Conservation (phyloP, 2,888 invertebrate species). For the Melinaea marsaeus region DNA sequence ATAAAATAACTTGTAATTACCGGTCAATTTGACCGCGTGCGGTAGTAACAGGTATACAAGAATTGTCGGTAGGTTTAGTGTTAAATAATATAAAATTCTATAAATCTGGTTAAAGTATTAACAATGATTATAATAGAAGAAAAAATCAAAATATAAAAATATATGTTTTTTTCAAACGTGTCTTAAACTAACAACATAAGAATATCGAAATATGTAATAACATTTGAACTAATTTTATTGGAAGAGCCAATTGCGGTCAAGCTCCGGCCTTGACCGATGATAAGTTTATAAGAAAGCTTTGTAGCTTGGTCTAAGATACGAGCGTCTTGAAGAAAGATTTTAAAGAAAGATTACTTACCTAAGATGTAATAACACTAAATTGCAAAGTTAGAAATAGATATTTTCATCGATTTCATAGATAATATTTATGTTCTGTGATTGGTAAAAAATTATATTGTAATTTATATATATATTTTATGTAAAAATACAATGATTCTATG, state of each 20-base stretch:
- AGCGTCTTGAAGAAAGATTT: background rate
- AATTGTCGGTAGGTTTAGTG: no score
- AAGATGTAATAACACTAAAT: background rate
- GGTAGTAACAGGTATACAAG: no score
- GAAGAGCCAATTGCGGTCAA: slow-evolving; percentile 40
- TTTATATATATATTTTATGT: background rate
- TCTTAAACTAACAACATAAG: background rate
- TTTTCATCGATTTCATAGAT: background rate
- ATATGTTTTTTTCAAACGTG: background rate
- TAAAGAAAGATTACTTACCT: background rate
- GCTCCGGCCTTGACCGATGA: slow-evolving; percentile 31
- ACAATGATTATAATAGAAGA: no score
- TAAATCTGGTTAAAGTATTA: no score
- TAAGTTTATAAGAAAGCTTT: slow-evolving; percentile 22
- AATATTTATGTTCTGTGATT: background rate
- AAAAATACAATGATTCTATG: no score
- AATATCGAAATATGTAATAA: slow-evolving; percentile 4
- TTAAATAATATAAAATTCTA: no score
- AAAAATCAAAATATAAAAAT: no score
- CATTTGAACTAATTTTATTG: slow-evolving; percentile 17
- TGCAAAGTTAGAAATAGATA: background rate
- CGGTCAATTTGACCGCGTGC: no score
- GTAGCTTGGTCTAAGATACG: background rate
- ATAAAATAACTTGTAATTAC: no score
- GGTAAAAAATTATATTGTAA: background rate